A percentile compares a stretch with the other conserved stretches of the same genome.
Conservation (phyloP, 2,888 invertebrate species). For the Uloborus plumipes region DNA sequence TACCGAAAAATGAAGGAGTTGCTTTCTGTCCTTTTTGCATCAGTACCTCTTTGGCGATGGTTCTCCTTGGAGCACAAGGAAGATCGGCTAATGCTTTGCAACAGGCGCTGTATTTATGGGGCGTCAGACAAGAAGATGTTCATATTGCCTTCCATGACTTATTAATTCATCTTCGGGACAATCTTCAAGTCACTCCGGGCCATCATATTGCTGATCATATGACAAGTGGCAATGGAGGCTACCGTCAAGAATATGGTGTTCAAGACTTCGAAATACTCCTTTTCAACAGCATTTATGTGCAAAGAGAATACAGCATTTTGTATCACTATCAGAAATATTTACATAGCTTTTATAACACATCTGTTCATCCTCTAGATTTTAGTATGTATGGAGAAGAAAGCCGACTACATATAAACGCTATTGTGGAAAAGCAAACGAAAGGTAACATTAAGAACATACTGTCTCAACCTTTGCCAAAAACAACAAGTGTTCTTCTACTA, state of each 20-base stretch:
- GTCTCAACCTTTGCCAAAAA: conserved; percentile 59
- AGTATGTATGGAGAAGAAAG: conserved; percentile 67
- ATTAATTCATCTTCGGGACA: conserved; percentile 66
- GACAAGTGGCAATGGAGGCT: conserved; percentile 37
- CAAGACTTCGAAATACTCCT: conserved; percentile 63
- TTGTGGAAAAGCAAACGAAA: conserved; percentile 66
- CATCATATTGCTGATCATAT: conserved; percentile 55
- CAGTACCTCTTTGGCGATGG: conserved; percentile 66
- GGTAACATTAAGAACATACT: conserved; percentile 65
- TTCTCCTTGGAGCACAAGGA: conserved; percentile 66
- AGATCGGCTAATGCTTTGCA: conserved; percentile 65
- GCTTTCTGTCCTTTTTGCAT: conserved; percentile 68
- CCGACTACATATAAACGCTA: conserved; percentile 67
- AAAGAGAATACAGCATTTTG: conserved; percentile 66
- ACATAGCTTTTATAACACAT: conserved; percentile 67
- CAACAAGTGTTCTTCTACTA: conserved; percentile 66
- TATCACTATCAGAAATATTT: conserved; percentile 67
- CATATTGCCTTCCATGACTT: conserved; percentile 67
- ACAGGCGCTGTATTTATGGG: conserved; percentile 67
- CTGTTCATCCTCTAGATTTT: conserved; percentile 67
- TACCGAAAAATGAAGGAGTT: conserved; percentile 62
- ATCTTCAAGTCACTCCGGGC: conserved; percentile 62
- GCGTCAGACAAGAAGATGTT: conserved; percentile 67
- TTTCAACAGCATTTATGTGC: conserved; percentile 67
- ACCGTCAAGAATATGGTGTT: conserved; percentile 56